phyloP scores from a whole-genome alignment of 1,140 invertebrate genomes.

The Oppia nitens region DNA sequence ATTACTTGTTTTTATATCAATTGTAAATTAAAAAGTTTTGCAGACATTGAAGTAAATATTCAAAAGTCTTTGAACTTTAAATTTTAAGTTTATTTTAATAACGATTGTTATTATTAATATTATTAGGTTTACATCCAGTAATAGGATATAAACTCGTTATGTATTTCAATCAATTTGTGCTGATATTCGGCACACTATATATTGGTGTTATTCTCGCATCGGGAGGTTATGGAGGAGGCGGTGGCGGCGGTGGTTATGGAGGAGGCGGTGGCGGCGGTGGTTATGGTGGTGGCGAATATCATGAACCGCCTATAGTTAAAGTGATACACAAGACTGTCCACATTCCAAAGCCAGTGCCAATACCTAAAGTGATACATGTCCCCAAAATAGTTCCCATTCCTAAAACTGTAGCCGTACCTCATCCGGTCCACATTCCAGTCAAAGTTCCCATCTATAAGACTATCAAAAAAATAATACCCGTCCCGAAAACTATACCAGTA shows the following conservation, averaged over 20 bases:
- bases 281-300: not conserved
- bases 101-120: too few species aligned
- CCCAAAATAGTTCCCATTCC: slow-evolving; percentile 22
- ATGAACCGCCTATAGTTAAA: slow-evolving; percentile 16
- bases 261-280: not conserved
- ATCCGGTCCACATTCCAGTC: slow-evolving; percentile 23
- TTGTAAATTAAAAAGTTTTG: too few species aligned
- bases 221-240: not conserved
- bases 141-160: not conserved
- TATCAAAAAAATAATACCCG: slow-evolving; percentile 24
- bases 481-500: slow-evolving; percentile 23
- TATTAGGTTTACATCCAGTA: not conserved
- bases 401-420: slow-evolving; percentile 22
- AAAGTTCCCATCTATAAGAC: slow-evolving; percentile 23
- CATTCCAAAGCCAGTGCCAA: slow-evolving; percentile 23
- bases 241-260: not conserved
- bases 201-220: not conserved
- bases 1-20: too few species aligned
- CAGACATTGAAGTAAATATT: too few species aligned
- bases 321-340: slow-evolving; percentile 25
- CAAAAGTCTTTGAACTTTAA: too few species aligned
- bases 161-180: not conserved
- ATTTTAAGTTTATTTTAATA: too few species aligned
- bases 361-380: slow-evolving; percentile 20
- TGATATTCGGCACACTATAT: slow-evolving; percentile 1